Conservation (phyloP, 2,113 vertebrate genomes). For the Rhinogobius similis region DNA sequence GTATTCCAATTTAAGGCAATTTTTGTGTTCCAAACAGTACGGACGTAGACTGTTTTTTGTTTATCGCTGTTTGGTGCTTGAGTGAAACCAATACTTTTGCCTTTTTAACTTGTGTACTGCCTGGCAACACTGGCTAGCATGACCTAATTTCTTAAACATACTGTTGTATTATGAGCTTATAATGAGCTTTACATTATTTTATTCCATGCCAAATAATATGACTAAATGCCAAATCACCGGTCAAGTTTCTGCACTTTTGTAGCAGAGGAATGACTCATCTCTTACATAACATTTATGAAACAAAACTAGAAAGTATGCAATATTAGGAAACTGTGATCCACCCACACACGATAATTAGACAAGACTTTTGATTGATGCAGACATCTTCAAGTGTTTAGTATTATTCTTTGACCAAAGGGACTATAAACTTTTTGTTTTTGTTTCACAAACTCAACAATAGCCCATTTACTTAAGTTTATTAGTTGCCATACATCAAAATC, state of each 20-base stretch:
- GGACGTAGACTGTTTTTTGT: no score
- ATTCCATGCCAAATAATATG: not conserved
- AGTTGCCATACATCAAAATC: not conserved
- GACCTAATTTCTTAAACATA: no score
- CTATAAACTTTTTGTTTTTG: not conserved
- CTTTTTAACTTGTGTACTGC: no score
- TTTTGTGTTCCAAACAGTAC: no score
- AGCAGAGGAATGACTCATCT: not conserved
- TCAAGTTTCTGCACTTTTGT: not conserved
- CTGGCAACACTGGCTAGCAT: no score
- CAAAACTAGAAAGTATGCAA: not conserved
- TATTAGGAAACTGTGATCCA: slow-evolving; percentile 1
- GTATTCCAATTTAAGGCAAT: no score
- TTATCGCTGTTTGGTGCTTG: no score
- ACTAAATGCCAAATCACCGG: not conserved
- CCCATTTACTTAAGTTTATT: not conserved
- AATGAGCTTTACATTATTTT: no score
- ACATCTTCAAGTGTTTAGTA: not conserved
- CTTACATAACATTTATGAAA: not conserved
- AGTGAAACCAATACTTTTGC: no score
- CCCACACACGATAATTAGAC: not conserved
- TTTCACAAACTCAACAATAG: not conserved
- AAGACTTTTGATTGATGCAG: not conserved
- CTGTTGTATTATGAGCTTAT: no score
- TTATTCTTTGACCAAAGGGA: not conserved